These are phyloP conservation scores for Thunnus albacares DNA, from an alignment of 2,797 vertebrate genomes.

Conservation along the genomic window DNA sequence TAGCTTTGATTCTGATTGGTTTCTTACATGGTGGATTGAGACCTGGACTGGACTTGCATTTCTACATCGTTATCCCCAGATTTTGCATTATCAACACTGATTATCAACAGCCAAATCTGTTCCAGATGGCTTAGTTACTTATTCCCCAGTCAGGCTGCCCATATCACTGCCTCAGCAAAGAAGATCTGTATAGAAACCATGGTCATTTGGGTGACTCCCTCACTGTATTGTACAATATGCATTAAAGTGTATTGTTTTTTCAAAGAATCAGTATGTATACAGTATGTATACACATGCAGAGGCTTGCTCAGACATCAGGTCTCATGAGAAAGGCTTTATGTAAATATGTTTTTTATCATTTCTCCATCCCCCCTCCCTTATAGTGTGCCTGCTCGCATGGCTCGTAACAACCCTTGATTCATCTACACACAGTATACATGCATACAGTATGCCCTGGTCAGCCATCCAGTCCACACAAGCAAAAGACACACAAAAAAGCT, in stretches of 20 bases:
- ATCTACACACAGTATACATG: slow-evolving; percentile 6
- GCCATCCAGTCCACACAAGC: slow-evolving; percentile 15
- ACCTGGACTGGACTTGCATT: slow-evolving; percentile 31
- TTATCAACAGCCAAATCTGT: slow-evolving; percentile 40
- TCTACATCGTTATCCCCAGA: slow-evolving; percentile 34
- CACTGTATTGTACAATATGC: neutral
- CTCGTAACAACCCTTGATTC: neutral
- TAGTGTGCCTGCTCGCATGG: slow-evolving; percentile 20
- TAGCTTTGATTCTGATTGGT: slow-evolving; percentile 45
- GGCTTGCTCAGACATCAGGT: neutral
- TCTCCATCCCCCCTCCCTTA: slow-evolving; percentile 7
- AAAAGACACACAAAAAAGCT: neutral
- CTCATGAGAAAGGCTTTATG: slow-evolving; percentile 21
- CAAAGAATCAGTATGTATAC: slow-evolving; percentile 13
- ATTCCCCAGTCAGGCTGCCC: slow-evolving; percentile 19
- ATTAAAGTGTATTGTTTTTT: slow-evolving; percentile 22
- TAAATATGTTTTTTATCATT: neutral
- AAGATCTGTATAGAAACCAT: slow-evolving; percentile 3
- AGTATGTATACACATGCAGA: neutral
- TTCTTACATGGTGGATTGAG: slow-evolving; percentile 50
- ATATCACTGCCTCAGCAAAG: neutral
- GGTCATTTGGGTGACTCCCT: slow-evolving; percentile 14
- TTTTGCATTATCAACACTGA: slow-evolving; percentile 25
- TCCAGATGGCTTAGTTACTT: slow-evolving; percentile 44
- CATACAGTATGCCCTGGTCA: neutral